Evolutionary conservation across 2,888 invertebrate species (phyloP).

Genomic region (Liodrosophila aerea): DNA sequence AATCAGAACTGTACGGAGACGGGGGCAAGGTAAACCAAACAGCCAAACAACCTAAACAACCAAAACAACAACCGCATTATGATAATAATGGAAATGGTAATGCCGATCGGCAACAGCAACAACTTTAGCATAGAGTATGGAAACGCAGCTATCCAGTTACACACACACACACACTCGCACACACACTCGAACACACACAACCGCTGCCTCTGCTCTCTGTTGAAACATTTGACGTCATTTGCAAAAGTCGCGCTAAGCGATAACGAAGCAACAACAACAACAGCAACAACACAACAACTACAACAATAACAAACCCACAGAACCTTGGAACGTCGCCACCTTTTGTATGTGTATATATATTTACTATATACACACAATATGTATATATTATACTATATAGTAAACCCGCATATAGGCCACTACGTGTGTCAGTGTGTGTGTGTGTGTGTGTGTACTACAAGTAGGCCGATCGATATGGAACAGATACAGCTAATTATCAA

Average conservation of each 20-base stretch:
- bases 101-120: slow-evolving; percentile 27
- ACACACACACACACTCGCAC: slow-evolving; percentile 10
- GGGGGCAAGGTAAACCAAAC: slow-evolving; percentile 53
- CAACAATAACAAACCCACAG: slow-evolving; percentile 26
- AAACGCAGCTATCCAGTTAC: slow-evolving; percentile 45
- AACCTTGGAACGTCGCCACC: slow-evolving; percentile 49
- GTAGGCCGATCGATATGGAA: slow-evolving; percentile 48
- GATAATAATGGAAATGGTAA: slow-evolving; percentile 72
- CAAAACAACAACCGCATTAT: slow-evolving; percentile 61
- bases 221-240: slow-evolving; percentile 68
- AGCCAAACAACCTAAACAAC: slow-evolving; percentile 22
- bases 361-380: too few relatives aligned
- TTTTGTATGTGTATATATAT: slow-evolving; percentile 15
- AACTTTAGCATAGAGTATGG: slow-evolving; percentile 13
- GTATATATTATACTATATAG: not conserved
- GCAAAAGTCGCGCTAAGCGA: slow-evolving; percentile 66
- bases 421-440: too few relatives aligned
- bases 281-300: slow-evolving; percentile 19
- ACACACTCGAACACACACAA: not conserved
- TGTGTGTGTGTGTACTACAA: slow-evolving; percentile 49
- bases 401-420: slow-evolving; percentile 37
- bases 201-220: slow-evolving; percentile 12
- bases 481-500: slow-evolving; percentile 30
- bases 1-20: not conserved
- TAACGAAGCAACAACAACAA: slow-evolving; percentile 55